These are phyloP conservation scores for Amphipyra berbera DNA, from an alignment of 2,888 invertebrate genomes.

Conservation along the genomic window DNA sequence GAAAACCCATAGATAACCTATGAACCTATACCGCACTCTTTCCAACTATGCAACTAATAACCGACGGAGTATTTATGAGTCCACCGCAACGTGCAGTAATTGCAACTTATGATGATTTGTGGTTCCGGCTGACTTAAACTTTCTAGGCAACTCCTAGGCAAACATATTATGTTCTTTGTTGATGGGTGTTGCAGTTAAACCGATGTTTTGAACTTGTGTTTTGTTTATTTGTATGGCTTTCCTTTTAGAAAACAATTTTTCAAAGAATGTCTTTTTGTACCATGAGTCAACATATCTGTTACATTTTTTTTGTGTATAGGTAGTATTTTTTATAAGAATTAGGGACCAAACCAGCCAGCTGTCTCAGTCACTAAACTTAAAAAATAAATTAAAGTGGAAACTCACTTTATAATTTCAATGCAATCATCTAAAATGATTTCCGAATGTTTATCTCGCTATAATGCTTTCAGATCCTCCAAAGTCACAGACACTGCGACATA, in stretches of 20 bases:
- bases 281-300: no score
- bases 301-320: no score
- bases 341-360: no score
- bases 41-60: constrained; percentile 85
- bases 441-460: no score
- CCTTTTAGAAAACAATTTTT: background rate
- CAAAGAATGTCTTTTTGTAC: background rate
- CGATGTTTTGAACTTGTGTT: constrained; percentile 31
- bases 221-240: constrained; percentile 8
- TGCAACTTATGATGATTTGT: constrained; percentile 87
- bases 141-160: constrained; percentile 58
- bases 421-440: no score
- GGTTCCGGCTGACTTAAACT: constrained; percentile 73
- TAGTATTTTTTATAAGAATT: no score
- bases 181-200: constrained; percentile 41
- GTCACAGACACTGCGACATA: background rate
- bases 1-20: constrained; percentile 59
- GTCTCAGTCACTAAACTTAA: no score
- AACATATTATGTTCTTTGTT: constrained; percentile 53
- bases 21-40: constrained; percentile 70
- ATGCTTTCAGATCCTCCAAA: background rate
- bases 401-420: no score
- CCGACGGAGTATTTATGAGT: constrained; percentile 77
- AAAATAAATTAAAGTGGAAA: no score
- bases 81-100: constrained; percentile 74